Evolutionary conservation across 2,113 vertebrate genomes (phyloP).

Genomic region (Tragelaphus buxtoni): DNA sequence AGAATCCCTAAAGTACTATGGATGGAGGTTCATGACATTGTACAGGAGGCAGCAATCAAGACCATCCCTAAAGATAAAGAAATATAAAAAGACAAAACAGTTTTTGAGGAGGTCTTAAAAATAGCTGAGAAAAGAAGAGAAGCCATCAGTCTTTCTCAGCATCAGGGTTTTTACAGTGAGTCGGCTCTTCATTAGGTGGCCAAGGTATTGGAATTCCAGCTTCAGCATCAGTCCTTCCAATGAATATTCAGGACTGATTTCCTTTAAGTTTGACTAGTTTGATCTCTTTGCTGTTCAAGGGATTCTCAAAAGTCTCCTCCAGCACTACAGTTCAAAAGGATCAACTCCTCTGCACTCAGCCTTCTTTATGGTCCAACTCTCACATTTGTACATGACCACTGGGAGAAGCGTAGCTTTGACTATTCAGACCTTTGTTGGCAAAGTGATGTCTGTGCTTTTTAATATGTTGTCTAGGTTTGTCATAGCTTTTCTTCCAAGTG

Average conservation of each 20-base stretch:
- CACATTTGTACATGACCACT: not conserved
- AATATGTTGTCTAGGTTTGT: not conserved
- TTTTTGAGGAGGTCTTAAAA: not conserved
- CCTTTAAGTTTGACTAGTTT: not conserved
- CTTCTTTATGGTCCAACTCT: not conserved
- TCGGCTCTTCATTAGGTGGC: not conserved
- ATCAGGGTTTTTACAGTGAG: not conserved
- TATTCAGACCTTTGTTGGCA: not conserved
- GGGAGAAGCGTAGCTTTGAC: not conserved
- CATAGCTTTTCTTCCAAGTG: not conserved
- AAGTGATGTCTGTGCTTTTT: not conserved
- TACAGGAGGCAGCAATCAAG: not conserved
- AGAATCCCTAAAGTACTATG: not conserved
- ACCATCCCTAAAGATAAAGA: not conserved
- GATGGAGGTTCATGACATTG: not conserved
- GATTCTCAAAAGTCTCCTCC: not conserved
- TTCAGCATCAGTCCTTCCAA: not conserved
- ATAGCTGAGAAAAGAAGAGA: not conserved
- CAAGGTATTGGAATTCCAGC: not conserved
- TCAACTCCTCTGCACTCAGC: not conserved
- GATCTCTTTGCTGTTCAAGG: not conserved
- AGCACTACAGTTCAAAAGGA: not conserved
- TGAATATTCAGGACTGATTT: not conserved
- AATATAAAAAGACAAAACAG: not conserved
- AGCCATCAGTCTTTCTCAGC: not conserved